These are phyloP conservation scores for Lagocephalus sceleratus DNA, from an alignment of 2,797 vertebrate genomes.

Conservation along the genomic window DNA sequence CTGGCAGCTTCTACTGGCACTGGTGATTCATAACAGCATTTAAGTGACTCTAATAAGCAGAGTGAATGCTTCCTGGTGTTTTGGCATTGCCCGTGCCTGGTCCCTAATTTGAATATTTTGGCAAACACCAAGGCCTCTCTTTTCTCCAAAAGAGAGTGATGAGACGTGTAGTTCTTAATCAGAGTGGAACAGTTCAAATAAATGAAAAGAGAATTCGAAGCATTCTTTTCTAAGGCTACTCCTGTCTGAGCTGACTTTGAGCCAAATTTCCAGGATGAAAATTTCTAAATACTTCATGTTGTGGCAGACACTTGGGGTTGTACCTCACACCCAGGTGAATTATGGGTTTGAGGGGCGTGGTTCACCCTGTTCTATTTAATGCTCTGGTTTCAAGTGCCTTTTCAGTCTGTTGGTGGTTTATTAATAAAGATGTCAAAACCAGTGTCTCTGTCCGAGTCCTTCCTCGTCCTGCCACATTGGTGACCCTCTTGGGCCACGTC, in stretches of 20 bases:
- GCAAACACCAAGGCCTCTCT: constrained; percentile 83
- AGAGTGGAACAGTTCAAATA: constrained; percentile 96
- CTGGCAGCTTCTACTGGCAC: constrained; percentile 78
- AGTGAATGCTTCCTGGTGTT: constrained; percentile 89
- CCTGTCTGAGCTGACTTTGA: constrained; percentile 84
- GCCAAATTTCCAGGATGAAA: constrained; percentile 85
- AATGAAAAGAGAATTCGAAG: constrained; percentile 97
- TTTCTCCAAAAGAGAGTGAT: constrained; percentile 75
- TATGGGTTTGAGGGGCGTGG: too few relatives aligned
- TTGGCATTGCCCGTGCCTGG: constrained; percentile 85
- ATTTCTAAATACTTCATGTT: constrained; percentile 45
- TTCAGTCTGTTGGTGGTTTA: too few relatives aligned
- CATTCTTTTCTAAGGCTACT: constrained; percentile 85
- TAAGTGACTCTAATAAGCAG: constrained; percentile 92
- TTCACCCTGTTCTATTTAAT: too few relatives aligned
- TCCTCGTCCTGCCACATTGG: too few relatives aligned
- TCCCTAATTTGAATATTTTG: constrained; percentile 97
- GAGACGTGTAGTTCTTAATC: constrained; percentile 91
- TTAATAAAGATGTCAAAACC: too few relatives aligned
- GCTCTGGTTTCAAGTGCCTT: too few relatives aligned
- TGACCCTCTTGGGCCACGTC: too few relatives aligned
- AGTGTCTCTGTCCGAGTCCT: too few relatives aligned
- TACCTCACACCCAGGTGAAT: too few relatives aligned
- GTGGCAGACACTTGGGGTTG: too few relatives aligned
- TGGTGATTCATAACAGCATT: constrained; percentile 88